phyloP scores from a whole-genome alignment of 2,113 vertebrate genomes.

The Chaetodon trifascialis region DNA sequence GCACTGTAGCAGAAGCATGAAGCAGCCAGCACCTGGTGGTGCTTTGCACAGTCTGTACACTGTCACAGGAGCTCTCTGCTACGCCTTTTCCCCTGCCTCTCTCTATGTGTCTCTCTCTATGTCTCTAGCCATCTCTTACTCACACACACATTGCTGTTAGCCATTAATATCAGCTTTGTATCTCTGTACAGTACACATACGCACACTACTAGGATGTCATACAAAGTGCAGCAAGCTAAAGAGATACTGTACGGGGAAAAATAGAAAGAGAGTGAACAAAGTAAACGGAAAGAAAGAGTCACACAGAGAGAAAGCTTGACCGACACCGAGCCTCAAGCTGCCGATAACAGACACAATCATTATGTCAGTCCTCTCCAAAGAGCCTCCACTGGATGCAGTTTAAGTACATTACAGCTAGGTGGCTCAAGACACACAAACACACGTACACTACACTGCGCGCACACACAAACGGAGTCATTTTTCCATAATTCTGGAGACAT shows the following conservation, averaged over 20 bases:
- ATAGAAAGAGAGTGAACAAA: neutral
- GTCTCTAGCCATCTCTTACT: neutral
- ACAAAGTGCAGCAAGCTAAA: neutral
- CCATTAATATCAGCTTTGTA: neutral
- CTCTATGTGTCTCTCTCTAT: neutral
- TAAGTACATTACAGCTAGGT: neutral
- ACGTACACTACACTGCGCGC: no score
- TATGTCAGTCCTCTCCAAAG: conserved; percentile 4
- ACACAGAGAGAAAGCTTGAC: neutral
- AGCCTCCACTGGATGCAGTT: neutral
- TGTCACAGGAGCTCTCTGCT: neutral
- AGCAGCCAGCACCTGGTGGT: conserved; percentile 76
- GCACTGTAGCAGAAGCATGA: conserved; percentile 72
- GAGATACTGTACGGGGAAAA: neutral
- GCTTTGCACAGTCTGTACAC: conserved; percentile 64
- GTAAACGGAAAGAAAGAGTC: neutral
- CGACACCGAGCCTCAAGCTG: neutral
- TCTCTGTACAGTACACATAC: neutral
- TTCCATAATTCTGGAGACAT: no score
- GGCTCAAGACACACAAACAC: neutral
- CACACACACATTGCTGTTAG: neutral
- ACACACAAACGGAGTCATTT: no score
- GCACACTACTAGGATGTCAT: neutral
- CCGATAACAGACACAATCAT: conserved; percentile 7
- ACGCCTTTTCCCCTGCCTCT: neutral